Evolutionary conservation across 2,888 invertebrate species (phyloP).

Genomic region (Caenorhabditis sp.): DNA sequence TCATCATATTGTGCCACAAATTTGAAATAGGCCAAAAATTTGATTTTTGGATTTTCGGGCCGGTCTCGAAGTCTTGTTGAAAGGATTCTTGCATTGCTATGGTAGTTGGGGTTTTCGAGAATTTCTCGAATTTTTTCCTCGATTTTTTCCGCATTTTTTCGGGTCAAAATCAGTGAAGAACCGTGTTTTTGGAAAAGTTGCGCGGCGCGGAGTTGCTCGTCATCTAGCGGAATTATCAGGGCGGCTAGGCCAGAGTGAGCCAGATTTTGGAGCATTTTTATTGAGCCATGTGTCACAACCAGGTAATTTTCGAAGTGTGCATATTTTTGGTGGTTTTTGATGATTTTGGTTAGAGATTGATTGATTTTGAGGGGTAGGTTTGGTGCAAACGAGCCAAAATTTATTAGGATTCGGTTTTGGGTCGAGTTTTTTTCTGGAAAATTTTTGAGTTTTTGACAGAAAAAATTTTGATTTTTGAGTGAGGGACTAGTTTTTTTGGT

Average conservation of each 20-base stretch:
- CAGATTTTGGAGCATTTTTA: no score
- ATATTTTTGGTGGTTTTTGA: no score
- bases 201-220: conserved; percentile 18
- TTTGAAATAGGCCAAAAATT: background rate
- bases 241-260: conserved; percentile 1
- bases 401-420: no score
- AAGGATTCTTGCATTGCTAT: background rate
- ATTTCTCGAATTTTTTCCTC: background rate
- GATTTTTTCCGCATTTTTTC: background rate
- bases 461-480: no score
- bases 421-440: no score
- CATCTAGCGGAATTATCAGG: conserved; percentile 17
- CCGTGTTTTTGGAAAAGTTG: conserved; percentile 11
- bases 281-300: no score
- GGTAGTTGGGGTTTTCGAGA: background rate
- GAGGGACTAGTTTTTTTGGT: no score
- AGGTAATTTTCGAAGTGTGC: no score
- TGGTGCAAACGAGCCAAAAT: no score
- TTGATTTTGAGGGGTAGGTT: no score
- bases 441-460: no score
- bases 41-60: background rate
- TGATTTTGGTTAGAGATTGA: no score
- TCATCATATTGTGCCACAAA: background rate
- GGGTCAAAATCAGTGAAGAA: background rate
- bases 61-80: background rate